Conservation (phyloP, 2,113 vertebrate genomes). For the Erythrocercus mccallii region DNA sequence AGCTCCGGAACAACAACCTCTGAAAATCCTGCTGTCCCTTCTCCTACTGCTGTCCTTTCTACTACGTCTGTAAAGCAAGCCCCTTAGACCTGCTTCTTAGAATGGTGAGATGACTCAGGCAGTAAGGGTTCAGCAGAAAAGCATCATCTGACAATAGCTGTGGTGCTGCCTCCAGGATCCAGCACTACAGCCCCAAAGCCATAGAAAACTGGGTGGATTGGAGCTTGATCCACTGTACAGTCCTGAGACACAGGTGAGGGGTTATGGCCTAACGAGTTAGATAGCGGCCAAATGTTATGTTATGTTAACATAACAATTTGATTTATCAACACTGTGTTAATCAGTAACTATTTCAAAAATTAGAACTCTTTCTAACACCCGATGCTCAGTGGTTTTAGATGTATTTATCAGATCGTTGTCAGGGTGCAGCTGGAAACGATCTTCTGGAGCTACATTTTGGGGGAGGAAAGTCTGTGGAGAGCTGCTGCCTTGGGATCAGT, state of each 20-base stretch:
- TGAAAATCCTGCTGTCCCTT: background rate
- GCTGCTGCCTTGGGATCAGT: background rate
- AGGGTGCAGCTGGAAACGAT: fast-evolving
- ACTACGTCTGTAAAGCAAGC: background rate
- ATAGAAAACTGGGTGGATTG: background rate
- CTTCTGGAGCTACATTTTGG: background rate
- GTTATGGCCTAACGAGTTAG: background rate
- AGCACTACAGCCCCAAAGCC: background rate
- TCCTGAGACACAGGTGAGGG: background rate
- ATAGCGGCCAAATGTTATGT: background rate
- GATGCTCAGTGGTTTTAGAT: background rate
- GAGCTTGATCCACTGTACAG: background rate
- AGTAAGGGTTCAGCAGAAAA: background rate
- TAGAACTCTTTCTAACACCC: background rate
- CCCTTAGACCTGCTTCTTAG: background rate
- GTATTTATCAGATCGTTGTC: background rate
- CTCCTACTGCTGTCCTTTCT: background rate
- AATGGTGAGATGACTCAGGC: background rate
- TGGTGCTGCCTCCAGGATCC: background rate
- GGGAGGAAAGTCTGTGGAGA: background rate
- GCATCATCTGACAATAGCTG: background rate
- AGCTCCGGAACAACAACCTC: background rate
- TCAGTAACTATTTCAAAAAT: background rate
- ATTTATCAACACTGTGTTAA: background rate
- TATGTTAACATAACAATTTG: background rate